Percentiles rank a stretch among this genome's conserved stretches.
These are phyloP conservation scores for Nematolebias whitei DNA, from an alignment of 2,113 vertebrate species.

Conservation along the genomic window DNA sequence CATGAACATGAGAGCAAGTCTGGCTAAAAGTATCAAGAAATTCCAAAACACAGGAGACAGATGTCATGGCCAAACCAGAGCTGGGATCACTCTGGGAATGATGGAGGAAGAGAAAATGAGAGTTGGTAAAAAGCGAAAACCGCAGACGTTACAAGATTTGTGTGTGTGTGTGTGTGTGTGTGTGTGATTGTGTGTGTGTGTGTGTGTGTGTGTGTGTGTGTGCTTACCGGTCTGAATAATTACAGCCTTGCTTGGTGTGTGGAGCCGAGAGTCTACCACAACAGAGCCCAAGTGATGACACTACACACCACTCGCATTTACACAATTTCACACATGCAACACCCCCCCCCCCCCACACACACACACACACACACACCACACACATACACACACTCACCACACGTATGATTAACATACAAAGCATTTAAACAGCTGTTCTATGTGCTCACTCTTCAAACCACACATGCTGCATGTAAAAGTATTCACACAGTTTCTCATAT, in stretches of 20 bases:
- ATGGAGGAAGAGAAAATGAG: constrained; percentile 47
- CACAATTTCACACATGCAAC: constrained; percentile 11
- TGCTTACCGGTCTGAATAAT: constrained; percentile 72
- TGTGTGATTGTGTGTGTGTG: constrained; percentile 55
- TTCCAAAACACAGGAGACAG: constrained; percentile 70
- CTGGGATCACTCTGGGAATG: constrained; percentile 63
- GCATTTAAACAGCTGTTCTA: constrained; percentile 73
- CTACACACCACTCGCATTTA: constrained; percentile 54
- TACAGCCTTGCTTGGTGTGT: constrained; percentile 77
- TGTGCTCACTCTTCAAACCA: constrained; percentile 56
- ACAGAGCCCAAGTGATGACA: constrained; percentile 77
- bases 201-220: constrained; percentile 44
- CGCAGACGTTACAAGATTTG: constrained; percentile 59
- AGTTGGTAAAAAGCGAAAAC: constrained; percentile 24
- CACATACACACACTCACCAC: constrained; percentile 5
- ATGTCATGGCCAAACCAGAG: constrained; percentile 64
- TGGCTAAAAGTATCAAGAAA: constrained; percentile 42
- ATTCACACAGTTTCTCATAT: too few species aligned
- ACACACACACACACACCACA: not conserved
- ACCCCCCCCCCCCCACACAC: too few species aligned
- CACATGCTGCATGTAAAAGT: constrained; percentile 44
- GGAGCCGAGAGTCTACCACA: constrained; percentile 81
- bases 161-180: not conserved
- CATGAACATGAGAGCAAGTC: constrained; percentile 27
- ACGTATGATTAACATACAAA: constrained; percentile 67